Base-by-base conservation (phyloP, 1,140 invertebrate genomes). In the Aphidius ervi region DNA sequence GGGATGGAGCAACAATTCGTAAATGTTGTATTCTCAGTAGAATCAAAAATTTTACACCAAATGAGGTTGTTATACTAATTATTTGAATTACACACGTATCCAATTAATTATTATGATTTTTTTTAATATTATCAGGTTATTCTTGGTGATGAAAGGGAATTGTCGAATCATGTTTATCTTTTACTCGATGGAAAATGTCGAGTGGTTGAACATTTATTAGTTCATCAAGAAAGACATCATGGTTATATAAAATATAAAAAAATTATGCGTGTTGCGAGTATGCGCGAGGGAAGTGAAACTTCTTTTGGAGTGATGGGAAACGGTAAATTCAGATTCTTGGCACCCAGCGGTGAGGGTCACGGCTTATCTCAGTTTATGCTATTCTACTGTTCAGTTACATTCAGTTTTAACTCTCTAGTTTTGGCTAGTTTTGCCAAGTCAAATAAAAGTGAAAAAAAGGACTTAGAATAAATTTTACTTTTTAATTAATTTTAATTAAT, bases 11-110 rank as follows among this genome's bases (percentile, higher is more conserved):
- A 64, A 75, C 64, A 1, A 68, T 75, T 54, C 77, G 84, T 60
- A 86, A 87, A 74, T 85, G 84, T 69, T 87, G 86, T 64, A 85
- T 87, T 68, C 73, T 84, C 52, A 83, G 83, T 20, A 85, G 82
- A 76, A 81, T 86, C 63, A 82, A 83, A 64, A 70, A 79, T 1
- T 87, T 79, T 59, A 70, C 75, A 48, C 40, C 76, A 5, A 80
- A 84, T 60, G 83, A 87, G 69, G 84, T 83, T 68, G 43, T 16
- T 31, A 9, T 31, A 59, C 20, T 2, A 56, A 55, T 62, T 48
- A 46, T 37, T 37, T 40, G 5, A 10, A 55, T 58, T 20, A n/a
- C 1, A 48, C 37, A 56, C 46, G 42, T 39, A 42, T 23, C 58
- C 58, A 49, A 50, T 39, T 60, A 58, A 58, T 57, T 10, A 60